These are phyloP conservation scores for Philereme vetulata DNA, from an alignment of 2,888 invertebrate genomes.

Conservation along the genomic window DNA sequence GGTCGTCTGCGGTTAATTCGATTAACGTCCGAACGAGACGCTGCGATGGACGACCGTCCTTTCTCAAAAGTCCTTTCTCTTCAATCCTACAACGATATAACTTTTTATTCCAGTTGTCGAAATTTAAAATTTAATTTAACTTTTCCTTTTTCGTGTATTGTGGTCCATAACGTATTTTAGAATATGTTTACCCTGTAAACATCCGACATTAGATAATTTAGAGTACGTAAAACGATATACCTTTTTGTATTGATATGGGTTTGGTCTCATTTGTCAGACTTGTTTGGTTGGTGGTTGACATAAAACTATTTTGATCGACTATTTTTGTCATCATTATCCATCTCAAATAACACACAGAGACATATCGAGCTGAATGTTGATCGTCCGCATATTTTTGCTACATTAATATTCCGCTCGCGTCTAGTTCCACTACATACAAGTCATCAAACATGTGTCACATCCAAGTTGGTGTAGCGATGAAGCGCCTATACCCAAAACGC, in stretches of 20 bases:
- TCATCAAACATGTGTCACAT: conserved; percentile 74
- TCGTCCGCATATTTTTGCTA: conserved; percentile 48
- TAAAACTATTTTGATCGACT: conserved; percentile 5
- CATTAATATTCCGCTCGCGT: conserved; percentile 58
- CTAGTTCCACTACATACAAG: conserved; percentile 51
- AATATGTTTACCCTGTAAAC: no score
- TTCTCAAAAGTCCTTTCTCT: conserved; percentile 51
- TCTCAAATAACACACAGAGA: conserved; percentile 36
- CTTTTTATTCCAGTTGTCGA: conserved; percentile 5
- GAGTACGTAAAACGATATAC: no score
- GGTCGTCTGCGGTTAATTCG: conserved; percentile 72
- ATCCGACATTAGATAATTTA: no score
- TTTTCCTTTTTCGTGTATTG: neutral
- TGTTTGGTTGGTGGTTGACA: neutral
- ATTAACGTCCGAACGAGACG: conserved; percentile 66
- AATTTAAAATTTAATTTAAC: neutral
- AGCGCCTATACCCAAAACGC: conserved; percentile 50
- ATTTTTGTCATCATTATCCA: conserved; percentile 20
- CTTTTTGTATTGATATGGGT: no score
- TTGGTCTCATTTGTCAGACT: no score
- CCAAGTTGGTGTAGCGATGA: conserved; percentile 64
- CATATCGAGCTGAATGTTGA: conserved; percentile 41
- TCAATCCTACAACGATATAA: conserved; percentile 31
- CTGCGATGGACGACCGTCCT: conserved; percentile 52
- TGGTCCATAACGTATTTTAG: no score